These are phyloP conservation scores for Apodemia mormo DNA, from an alignment of 2,888 invertebrate genomes.

Conservation along the genomic window DNA sequence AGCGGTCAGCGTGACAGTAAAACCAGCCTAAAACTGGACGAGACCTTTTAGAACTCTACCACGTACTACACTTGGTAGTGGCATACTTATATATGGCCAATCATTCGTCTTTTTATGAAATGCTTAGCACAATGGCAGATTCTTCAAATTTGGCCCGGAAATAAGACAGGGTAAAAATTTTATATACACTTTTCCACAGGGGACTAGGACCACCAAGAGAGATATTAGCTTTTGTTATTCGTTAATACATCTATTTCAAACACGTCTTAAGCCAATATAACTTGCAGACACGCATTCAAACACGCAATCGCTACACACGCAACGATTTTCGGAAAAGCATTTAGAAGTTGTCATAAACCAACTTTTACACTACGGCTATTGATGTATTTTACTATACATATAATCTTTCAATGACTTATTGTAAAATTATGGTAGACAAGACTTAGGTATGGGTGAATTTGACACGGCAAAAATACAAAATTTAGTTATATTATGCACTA, in stretches of 20 bases:
- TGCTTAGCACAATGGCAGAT: too few species aligned
- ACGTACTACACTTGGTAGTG: too few species aligned
- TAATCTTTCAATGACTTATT: background rate
- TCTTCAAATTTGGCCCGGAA: too few species aligned
- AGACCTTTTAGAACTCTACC: too few species aligned
- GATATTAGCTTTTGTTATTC: background rate
- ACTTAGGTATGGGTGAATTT: background rate
- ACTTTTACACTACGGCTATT: background rate
- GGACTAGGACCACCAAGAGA: background rate
- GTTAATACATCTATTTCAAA: background rate
- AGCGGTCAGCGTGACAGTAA: too few species aligned
- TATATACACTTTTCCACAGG: too few species aligned
- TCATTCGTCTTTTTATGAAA: too few species aligned
- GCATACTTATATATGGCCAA: too few species aligned
- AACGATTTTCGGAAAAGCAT: background rate
- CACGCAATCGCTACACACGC: slow-evolving; percentile 2
- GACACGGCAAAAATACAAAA: too few species aligned
- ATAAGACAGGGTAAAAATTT: too few species aligned
- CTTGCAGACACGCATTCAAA: background rate
- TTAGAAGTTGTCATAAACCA: background rate
- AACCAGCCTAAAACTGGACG: too few species aligned
- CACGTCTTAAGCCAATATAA: background rate
- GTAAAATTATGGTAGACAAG: background rate
- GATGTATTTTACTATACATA: background rate
- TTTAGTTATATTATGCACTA: too few species aligned